phyloP scores from a whole-genome alignment of 2,113 vertebrate genomes.

The Jacana jacana region DNA sequence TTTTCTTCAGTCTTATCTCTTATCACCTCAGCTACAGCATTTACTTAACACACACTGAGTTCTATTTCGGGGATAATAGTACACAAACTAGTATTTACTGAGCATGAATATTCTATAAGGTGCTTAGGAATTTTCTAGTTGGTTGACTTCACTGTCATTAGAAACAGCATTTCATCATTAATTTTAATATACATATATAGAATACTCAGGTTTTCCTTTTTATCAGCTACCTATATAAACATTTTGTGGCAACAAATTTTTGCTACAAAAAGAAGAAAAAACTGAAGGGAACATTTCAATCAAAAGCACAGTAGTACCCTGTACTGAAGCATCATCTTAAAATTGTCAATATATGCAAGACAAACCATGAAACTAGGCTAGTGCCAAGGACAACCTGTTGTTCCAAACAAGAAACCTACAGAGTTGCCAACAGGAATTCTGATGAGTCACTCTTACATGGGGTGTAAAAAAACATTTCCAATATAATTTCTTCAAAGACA shows the following conservation, averaged over 20 bases:
- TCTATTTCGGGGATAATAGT: background rate
- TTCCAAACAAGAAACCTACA: background rate
- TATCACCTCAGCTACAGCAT: slow-evolving; percentile 1
- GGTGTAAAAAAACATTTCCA: background rate
- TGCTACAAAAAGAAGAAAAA: background rate
- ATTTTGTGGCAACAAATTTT: background rate
- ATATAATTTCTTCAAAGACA: background rate
- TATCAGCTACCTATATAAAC: background rate
- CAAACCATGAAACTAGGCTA: background rate
- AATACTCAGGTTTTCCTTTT: background rate
- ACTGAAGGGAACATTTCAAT: background rate
- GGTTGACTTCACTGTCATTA: background rate
- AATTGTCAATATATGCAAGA: background rate
- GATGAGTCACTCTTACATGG: background rate
- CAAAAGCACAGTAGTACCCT: background rate
- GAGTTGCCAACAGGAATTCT: background rate
- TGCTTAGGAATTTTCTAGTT: background rate
- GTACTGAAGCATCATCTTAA: background rate
- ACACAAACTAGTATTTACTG: background rate
- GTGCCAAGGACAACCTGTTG: background rate
- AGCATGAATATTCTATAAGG: slow-evolving; percentile 29
- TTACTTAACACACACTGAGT: background rate
- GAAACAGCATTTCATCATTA: background rate
- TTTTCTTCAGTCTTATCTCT: slow-evolving; percentile 19
- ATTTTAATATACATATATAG: background rate